Conservation (phyloP, 2,888 invertebrate genomes). For the Drosophila mimetica region DNA sequence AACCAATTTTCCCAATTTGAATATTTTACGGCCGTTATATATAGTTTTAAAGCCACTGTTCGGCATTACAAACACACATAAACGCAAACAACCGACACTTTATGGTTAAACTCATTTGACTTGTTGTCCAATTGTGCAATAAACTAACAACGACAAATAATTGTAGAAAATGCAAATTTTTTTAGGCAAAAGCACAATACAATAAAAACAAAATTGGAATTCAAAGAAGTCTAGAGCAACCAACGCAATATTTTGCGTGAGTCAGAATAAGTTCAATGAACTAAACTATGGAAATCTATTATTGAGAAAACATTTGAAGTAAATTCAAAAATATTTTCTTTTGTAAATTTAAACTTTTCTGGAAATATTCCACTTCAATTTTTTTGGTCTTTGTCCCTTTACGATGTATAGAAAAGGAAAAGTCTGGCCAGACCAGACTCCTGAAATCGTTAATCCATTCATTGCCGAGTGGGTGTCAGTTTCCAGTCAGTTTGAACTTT, state of each 20-base stretch:
- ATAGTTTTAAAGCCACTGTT: conserved; percentile 41
- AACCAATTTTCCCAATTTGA: conserved; percentile 1
- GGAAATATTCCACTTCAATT: conserved; percentile 14
- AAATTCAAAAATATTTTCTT: background rate
- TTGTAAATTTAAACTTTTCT: background rate
- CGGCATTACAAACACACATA: conserved; percentile 13
- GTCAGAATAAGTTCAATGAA: conserved; percentile 38
- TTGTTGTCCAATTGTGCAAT: conserved; percentile 70
- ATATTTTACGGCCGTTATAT: background rate
- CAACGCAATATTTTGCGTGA: conserved; percentile 30
- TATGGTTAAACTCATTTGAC: conserved; percentile 57
- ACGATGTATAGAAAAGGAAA: background rate
- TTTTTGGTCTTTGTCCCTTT: conserved; percentile 18
- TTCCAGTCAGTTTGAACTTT: conserved; percentile 29
- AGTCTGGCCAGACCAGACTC: conserved; percentile 31
- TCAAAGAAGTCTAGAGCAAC: conserved; percentile 12
- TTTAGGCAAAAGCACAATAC: conserved; percentile 14
- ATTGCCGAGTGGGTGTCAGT: conserved; percentile 30
- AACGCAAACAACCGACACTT: conserved; percentile 37
- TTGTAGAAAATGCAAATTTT: conserved; percentile 67
- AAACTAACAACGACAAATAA: conserved; percentile 54
- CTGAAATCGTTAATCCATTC: conserved; percentile 34
- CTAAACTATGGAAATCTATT: background rate
- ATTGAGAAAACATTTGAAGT: background rate
- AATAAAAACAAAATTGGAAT: background rate